Percentiles rank a stretch among this genome's conserved stretches.
phyloP scores from a whole-genome alignment of 2,888 invertebrate species.

The Diplazon laetatorius region DNA sequence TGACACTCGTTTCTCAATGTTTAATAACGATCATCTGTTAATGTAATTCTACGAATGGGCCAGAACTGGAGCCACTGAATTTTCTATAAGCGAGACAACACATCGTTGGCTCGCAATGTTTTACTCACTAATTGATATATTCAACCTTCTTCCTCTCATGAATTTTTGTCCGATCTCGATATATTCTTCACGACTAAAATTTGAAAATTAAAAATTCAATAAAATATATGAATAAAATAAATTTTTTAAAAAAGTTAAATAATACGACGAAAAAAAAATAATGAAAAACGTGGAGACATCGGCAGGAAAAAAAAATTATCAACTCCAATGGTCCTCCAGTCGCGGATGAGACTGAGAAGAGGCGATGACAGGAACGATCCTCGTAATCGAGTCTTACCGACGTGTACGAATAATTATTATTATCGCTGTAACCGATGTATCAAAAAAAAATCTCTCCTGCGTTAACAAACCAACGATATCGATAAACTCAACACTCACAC shows the following conservation, averaged over 20 bases:
- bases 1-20: constrained; percentile 59
- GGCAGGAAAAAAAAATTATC: no score
- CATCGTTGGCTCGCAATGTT: constrained; percentile 14
- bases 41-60: constrained; percentile 41
- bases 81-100: constrained; percentile 10
- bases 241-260: neutral
- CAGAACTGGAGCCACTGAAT: constrained; percentile 18
- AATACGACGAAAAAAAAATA: neutral
- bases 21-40: constrained; percentile 35
- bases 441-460: constrained; percentile 17
- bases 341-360: constrained; percentile 6
- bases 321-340: neutral
- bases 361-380: constrained; percentile 24
- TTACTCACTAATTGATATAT: constrained; percentile 28
- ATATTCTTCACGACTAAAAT: constrained; percentile 30
- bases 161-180: constrained; percentile 43
- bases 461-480: constrained; percentile 37
- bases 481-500: neutral
- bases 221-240: no score
- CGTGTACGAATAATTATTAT: constrained; percentile 35
- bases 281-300: neutral
- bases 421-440: constrained; percentile 20
- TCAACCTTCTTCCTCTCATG: constrained; percentile 39
- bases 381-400: constrained; percentile 37
- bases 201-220: neutral